A percentile compares a stretch with the other conserved stretches of the same genome.
Evolutionary conservation across 1,140 invertebrate species (phyloP).

Genomic region (Daktulosphaira vitifoliae): DNA sequence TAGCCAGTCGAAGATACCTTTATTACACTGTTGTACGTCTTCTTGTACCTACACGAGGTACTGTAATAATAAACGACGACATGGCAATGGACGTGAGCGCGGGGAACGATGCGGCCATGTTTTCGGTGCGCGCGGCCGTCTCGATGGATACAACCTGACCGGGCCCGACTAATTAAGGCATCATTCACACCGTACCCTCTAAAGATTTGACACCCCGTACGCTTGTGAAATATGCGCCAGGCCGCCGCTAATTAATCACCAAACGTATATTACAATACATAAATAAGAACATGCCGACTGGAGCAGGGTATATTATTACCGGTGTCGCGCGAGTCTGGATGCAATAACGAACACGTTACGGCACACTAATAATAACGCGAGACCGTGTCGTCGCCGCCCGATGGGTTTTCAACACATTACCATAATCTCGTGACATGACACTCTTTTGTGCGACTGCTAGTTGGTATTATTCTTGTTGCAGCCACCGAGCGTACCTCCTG

Average conservation of each 20-base stretch:
- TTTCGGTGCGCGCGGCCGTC: neutral
- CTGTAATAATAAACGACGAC: too few species aligned
- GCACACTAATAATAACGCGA: conserved; percentile 13
- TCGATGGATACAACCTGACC: neutral
- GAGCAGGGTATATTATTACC: too few species aligned
- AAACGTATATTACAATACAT: too few species aligned
- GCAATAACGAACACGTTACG: conserved; percentile 17
- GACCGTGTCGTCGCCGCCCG: neutral
- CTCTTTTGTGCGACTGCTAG: conserved; percentile 13
- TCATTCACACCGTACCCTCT: neutral
- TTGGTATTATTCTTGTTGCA: conserved; percentile 2
- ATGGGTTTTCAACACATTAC: conserved; percentile 25
- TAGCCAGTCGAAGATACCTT: too few species aligned
- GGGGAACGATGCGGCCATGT: neutral
- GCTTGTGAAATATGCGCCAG: neutral
- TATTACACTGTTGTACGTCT: too few species aligned
- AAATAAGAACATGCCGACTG: too few species aligned
- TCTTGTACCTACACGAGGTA: too few species aligned
- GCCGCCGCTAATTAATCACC: conserved; percentile 15
- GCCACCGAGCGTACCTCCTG: neutral
- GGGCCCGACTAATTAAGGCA: conserved; percentile 28
- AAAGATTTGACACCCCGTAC: neutral
- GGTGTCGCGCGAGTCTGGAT: neutral
- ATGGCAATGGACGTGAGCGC: neutral
- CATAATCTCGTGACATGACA: conserved; percentile 31